Evolutionary conservation across 2,888 invertebrate species (phyloP).

Genomic region (Rhorus exstirpatorius): DNA sequence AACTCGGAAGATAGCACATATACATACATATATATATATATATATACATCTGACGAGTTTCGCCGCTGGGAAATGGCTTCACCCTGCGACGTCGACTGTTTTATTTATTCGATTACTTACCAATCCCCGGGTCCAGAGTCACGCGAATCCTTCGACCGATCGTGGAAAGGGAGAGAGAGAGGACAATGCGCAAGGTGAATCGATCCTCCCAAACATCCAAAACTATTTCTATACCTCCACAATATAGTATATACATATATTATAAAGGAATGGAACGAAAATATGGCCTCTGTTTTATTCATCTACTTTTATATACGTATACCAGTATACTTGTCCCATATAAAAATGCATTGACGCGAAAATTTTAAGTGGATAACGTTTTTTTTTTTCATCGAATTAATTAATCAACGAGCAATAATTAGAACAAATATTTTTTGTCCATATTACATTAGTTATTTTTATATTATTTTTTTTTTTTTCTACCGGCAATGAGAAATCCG

Average conservation of each 20-base stretch:
- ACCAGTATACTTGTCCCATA: not conserved
- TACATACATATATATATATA: conserved; percentile 7
- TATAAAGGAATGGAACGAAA: not conserved
- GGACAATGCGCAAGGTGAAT: conserved; percentile 25
- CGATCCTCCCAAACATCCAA: conserved; percentile 38
- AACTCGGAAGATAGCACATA: not conserved
- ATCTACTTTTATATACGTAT: not conserved
- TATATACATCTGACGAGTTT: conserved; percentile 23
- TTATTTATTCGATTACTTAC: conserved; percentile 83
- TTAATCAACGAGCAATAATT: not conserved
- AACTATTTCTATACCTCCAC: not conserved
- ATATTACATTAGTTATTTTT: not conserved
- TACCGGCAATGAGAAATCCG: not conserved
- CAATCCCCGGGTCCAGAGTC: conserved; percentile 51
- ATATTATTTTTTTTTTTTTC: not conserved
- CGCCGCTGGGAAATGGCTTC: conserved; percentile 45
- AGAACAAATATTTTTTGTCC: not conserved
- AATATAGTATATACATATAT: conserved; percentile 1
- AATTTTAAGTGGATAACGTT: not conserved
- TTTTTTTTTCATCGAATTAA: not conserved
- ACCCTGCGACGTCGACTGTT: conserved; percentile 77
- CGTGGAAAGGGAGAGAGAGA: conserved; percentile 13
- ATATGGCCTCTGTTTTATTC: not conserved
- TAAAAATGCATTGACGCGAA: not conserved
- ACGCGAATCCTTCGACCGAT: conserved; percentile 40